A percentile compares a stretch with the other conserved stretches of the same genome.
phyloP scores from a whole-genome alignment of 2,888 invertebrate genomes.

The Amblyjoppa proteus region DNA sequence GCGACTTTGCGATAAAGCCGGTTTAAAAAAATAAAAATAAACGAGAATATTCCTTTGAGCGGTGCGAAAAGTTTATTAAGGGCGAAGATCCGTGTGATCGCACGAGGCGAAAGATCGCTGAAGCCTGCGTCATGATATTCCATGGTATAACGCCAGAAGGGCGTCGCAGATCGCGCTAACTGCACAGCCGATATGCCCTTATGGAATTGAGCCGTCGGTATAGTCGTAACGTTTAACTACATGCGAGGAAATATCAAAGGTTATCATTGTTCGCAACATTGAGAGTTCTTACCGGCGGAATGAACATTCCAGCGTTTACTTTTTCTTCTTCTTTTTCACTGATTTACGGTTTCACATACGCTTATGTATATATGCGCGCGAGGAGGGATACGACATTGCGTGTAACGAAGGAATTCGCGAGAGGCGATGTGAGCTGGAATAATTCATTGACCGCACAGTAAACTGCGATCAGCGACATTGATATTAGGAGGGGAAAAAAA shows the following conservation, averaged over 20 bases:
- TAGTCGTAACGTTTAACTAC: slow-evolving; percentile 23
- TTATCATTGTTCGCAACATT: slow-evolving; percentile 70
- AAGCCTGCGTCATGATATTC: slow-evolving; percentile 12
- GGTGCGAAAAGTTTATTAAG: slow-evolving; percentile 37
- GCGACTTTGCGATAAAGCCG: background rate
- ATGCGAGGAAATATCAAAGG: slow-evolving; percentile 74
- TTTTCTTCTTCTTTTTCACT: background rate
- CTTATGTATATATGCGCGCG: background rate
- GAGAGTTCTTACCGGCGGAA: slow-evolving; percentile 25
- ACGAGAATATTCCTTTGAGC: background rate
- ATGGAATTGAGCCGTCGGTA: slow-evolving; percentile 4
- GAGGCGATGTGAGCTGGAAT: slow-evolving; percentile 17
- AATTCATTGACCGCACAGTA: slow-evolving; percentile 10
- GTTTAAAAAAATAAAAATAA: background rate
- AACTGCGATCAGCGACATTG: slow-evolving; percentile 11
- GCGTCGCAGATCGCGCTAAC: no score
- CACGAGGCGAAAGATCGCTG: slow-evolving; percentile 3
- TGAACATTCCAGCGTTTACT: background rate
- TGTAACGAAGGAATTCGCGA: slow-evolving; percentile 20
- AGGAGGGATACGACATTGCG: slow-evolving; percentile 1
- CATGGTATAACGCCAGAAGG: background rate
- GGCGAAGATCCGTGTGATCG: slow-evolving; percentile 28
- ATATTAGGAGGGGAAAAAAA: background rate
- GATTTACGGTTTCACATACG: slow-evolving; percentile 17
- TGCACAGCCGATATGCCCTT: background rate